These are phyloP conservation scores for Aphis gossypii DNA, from an alignment of 1,140 invertebrate species.

Conservation along the genomic window DNA sequence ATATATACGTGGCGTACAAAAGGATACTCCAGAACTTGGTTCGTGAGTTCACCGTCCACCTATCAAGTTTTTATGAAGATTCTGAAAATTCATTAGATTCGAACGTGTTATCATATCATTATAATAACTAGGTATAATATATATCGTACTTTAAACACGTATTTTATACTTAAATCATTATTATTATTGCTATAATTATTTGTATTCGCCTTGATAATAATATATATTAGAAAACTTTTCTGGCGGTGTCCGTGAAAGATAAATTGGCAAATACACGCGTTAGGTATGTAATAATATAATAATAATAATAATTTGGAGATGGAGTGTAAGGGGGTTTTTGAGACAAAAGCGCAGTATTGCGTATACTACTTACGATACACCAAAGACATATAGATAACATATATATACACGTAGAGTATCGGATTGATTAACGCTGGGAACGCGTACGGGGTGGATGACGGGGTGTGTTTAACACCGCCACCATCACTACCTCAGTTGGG, in stretches of 20 bases:
- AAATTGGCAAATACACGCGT: not conserved
- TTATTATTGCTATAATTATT: not conserved
- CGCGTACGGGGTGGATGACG: not conserved
- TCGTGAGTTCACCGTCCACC: not conserved
- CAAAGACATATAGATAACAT: not conserved
- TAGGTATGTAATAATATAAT: not conserved
- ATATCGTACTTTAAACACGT: not conserved
- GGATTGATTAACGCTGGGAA: constrained; percentile 40
- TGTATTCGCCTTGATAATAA: not conserved
- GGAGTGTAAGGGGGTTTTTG: not conserved
- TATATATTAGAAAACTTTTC: not conserved
- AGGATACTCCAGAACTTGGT: not conserved
- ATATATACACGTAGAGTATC: not conserved
- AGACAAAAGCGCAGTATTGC: not conserved
- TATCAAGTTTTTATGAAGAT: not conserved
- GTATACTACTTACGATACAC: not conserved
- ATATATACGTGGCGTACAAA: not conserved
- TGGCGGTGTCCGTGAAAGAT: not conserved
- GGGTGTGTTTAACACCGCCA: not conserved
- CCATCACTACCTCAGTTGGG: too few species aligned
- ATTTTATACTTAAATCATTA: not conserved
- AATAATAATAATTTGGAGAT: not conserved
- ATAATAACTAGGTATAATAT: not conserved
- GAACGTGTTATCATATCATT: not conserved
- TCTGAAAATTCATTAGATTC: not conserved